A percentile compares a stretch with the other conserved stretches of the same genome.
Conservation (phyloP, 2,888 invertebrate species). For the Theodoxus fluviatilis region DNA sequence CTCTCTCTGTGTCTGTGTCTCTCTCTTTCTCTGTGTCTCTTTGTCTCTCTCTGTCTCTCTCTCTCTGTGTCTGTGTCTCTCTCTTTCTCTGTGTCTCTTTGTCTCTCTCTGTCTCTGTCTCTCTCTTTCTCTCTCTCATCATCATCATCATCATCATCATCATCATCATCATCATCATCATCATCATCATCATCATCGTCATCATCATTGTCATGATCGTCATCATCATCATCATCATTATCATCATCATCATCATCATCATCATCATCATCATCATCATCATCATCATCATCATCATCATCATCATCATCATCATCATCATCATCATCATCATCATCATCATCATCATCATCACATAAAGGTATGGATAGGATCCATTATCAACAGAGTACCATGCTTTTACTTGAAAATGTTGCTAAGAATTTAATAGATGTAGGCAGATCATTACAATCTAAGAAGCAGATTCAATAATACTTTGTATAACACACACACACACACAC, state of each 20-base stretch:
- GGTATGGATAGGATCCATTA: too few species aligned
- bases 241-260: constrained; percentile 10
- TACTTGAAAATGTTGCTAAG: too few species aligned
- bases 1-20: neutral
- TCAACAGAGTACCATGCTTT: too few species aligned
- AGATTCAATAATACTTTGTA: too few species aligned
- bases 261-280: constrained; percentile 15
- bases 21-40: neutral
- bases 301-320: constrained; percentile 17
- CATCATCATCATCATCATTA: neutral
- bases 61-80: neutral
- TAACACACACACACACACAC: too few species aligned
- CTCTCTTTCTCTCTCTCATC: constrained; percentile 15
- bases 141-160: constrained; percentile 21
- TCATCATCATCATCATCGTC: constrained; percentile 17
- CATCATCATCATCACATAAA: neutral
- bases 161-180: constrained; percentile 16
- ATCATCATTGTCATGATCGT: neutral
- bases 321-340: neutral
- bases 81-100: neutral
- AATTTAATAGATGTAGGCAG: too few species aligned
- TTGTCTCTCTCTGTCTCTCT: neutral
- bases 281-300: constrained; percentile 14
- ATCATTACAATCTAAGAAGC: too few species aligned
- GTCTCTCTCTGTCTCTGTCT: constrained; percentile 1